Evolutionary conservation across 2,797 vertebrate genomes (phyloP), one percentile per base, ranked within the genome.

Genomic region (Microctenopoma lineatum): DNA sequence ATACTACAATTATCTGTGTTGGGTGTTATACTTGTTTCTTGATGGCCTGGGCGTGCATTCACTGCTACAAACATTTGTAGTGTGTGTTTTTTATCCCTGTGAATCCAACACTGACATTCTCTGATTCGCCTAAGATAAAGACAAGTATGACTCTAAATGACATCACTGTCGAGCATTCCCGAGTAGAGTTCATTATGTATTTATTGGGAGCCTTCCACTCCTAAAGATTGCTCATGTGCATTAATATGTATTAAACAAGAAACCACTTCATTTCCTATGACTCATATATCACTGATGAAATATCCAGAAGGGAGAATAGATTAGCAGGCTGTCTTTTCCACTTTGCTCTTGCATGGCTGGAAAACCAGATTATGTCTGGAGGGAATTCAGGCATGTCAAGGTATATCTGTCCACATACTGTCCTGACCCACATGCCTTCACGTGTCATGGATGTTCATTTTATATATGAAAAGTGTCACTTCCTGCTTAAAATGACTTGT

Each of bases 361-460:
- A 55, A 36, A 52, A 42, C 48, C 18, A 12, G 64, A 78, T 78
- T 36, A 52, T n/a, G 52, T 82, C 79, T 58, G 47, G 45, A 75
- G 84, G 71, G 57, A 68, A 56, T 57, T 75, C 44, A 26, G 59
- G 70, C 59, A 74, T 87, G 83, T 88, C 80, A 78, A 76, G 78
- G 85, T 86, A 32, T 47, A 86, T 87, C 58, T 72, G 70, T 75
- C 68, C 21, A 42, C 47, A 50, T 38, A 25, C 54, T 53, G 41
- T 4, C 54, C 47, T 12, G 32, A 38, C 25, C 63, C 58, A 55
- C 7, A 56, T 62, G 48, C 27, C 21, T 18, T 45, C 46, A 46
- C 13, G 42, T 38, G 46, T 36, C 42, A 34, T 45, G 14, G 13
- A 18, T 27, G 14, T 8, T 36, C 42, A 34, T 42, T 25, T 21